phyloP scores from a whole-genome alignment of 2,888 invertebrate species.

The Coelinius sp. region DNA sequence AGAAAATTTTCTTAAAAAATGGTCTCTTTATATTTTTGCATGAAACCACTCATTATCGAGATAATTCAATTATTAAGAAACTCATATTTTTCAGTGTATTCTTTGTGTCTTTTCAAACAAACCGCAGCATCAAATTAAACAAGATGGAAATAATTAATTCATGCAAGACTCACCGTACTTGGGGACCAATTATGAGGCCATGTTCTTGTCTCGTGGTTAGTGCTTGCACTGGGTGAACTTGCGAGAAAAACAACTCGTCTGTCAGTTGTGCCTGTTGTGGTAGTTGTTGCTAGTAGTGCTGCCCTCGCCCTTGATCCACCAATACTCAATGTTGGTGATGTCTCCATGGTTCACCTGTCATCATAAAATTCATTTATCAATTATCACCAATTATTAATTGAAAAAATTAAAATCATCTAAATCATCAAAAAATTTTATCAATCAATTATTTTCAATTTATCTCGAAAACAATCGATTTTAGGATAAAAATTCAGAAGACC shows the following conservation, averaged over 20 bases:
- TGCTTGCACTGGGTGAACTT: constrained; percentile 53
- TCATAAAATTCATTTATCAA: neutral
- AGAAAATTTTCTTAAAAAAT: no score
- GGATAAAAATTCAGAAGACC: no score
- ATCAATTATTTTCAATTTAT: no score
- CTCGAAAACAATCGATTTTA: no score
- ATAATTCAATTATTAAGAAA: no score
- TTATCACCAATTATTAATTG: no score
- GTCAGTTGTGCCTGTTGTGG: constrained; percentile 64
- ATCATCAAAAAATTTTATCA: no score
- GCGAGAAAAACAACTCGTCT: constrained; percentile 68
- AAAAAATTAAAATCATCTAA: no score
- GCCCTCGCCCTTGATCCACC: constrained; percentile 66
- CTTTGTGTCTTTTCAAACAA: neutral
- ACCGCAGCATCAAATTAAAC: constrained; percentile 22
- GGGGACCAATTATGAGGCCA: constrained; percentile 70
- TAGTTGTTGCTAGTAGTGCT: constrained; percentile 62
- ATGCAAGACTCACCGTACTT: constrained; percentile 60
- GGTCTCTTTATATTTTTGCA: no score
- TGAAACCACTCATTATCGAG: no score
- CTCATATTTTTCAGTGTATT: neutral
- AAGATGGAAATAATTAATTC: constrained; percentile 34
- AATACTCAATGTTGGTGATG: constrained; percentile 65
- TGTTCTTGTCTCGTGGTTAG: constrained; percentile 64
- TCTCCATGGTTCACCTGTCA: constrained; percentile 60